Evolutionary conservation across 1,140 invertebrate genomes (phyloP).

Genomic region (Drosophila murphyi): DNA sequence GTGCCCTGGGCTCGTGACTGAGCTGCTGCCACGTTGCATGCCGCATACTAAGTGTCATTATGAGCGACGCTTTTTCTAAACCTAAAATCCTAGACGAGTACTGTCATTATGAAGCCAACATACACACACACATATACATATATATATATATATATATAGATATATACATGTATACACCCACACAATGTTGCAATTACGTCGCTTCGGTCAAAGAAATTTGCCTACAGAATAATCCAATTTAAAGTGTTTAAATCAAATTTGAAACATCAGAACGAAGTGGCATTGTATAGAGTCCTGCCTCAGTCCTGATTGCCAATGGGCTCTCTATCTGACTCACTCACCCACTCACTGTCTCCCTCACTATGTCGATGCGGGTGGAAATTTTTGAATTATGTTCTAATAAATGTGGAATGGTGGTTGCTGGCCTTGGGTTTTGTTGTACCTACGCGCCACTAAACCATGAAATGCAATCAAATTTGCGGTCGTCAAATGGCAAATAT

Average conservation of each 20-base stretch:
- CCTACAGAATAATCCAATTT: constrained; percentile 84
- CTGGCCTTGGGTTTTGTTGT: constrained; percentile 59
- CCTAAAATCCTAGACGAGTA: constrained; percentile 52
- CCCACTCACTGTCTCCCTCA: not conserved
- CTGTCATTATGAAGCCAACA: constrained; percentile 67
- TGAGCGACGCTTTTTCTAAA: constrained; percentile 54
- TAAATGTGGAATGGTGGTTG: constrained; percentile 65
- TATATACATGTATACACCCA: constrained; percentile 12
- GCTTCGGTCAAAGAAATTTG: constrained; percentile 74
- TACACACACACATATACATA: constrained; percentile 19
- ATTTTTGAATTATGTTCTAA: constrained; percentile 84
- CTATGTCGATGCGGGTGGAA: constrained; percentile 50
- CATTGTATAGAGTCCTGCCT: constrained; percentile 51
- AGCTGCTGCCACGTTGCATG: constrained; percentile 79
- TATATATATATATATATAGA: constrained; percentile 16
- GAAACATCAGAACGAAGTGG: constrained; percentile 70
- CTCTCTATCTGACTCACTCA: not conserved
- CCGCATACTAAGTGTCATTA: constrained; percentile 83
- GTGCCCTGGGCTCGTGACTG: constrained; percentile 73
- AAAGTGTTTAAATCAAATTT: constrained; percentile 84
- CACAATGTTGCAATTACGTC: constrained; percentile 80
- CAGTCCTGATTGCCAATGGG: constrained; percentile 26
- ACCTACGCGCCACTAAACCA: constrained; percentile 77
- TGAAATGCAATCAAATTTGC: constrained; percentile 84
- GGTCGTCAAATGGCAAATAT: constrained; percentile 84